Evolutionary conservation across 2,888 invertebrate genomes (phyloP).

Genomic region (Sinohyriopsis cumingii): DNA sequence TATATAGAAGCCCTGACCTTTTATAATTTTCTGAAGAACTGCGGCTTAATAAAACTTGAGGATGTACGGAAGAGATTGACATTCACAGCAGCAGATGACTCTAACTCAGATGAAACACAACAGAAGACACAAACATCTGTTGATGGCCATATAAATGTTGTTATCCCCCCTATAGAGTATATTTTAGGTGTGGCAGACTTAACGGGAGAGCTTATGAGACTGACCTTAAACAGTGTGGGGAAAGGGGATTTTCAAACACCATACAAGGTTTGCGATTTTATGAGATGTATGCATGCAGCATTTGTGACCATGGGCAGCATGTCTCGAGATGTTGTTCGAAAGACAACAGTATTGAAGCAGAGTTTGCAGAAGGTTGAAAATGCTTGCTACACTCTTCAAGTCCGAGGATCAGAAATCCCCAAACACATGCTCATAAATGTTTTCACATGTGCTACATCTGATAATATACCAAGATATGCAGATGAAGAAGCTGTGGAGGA

Average conservation of each 20-base stretch:
- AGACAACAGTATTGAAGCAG: slow-evolving; percentile 81
- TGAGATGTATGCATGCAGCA: slow-evolving; percentile 76
- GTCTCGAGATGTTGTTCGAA: slow-evolving; percentile 80
- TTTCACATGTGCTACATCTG: slow-evolving; percentile 25
- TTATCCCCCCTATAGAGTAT: slow-evolving; percentile 74
- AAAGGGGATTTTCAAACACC: slow-evolving; percentile 56
- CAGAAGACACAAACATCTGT: slow-evolving; percentile 6
- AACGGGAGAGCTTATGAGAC: slow-evolving; percentile 92
- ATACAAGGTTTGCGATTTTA: slow-evolving; percentile 78
- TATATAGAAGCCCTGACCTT: slow-evolving; percentile 89
- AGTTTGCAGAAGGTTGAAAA: slow-evolving; percentile 88
- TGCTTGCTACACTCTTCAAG: slow-evolving; percentile 85
- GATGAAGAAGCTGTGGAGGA: slow-evolving; percentile 23
- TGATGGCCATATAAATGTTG: slow-evolving; percentile 29
- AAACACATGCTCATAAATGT: slow-evolving; percentile 79
- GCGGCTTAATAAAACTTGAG: slow-evolving; percentile 78
- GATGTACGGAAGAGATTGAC: slow-evolving; percentile 71
- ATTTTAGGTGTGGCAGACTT: slow-evolving; percentile 89
- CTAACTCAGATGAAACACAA: neutral
- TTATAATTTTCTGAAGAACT: slow-evolving; percentile 80
- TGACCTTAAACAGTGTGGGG: slow-evolving; percentile 88
- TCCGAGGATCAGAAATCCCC: slow-evolving; percentile 87
- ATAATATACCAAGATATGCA: slow-evolving; percentile 15
- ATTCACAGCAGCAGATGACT: slow-evolving; percentile 23
- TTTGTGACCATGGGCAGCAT: slow-evolving; percentile 76